A percentile compares a stretch with the other conserved stretches of the same genome.
phyloP scores from a whole-genome alignment of 2,113 vertebrate species.

The Sphaerodactylus townsendi region DNA sequence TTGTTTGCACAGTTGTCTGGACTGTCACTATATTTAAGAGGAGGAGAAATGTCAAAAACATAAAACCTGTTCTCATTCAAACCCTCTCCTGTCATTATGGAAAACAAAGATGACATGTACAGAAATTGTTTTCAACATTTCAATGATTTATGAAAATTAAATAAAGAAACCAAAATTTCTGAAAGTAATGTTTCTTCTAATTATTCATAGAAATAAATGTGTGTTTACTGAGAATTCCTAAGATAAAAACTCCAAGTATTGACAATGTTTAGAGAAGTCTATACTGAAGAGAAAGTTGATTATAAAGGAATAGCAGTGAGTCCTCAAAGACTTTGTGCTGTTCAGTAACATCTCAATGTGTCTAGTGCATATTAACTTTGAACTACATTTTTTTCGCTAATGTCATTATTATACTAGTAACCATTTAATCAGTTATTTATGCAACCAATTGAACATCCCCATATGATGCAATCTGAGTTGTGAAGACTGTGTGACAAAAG shows the following conservation, averaged over 20 bases:
- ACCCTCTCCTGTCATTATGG: background rate
- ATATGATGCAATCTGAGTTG: background rate
- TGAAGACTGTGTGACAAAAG: background rate
- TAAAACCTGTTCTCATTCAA: background rate
- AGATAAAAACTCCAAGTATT: background rate
- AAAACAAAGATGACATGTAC: background rate
- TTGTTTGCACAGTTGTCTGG: background rate
- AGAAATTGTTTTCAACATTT: background rate
- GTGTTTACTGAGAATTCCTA: background rate
- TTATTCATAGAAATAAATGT: background rate
- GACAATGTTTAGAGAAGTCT: background rate
- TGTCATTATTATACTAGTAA: background rate
- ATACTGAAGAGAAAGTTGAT: background rate
- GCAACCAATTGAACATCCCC: background rate
- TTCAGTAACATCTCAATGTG: background rate
- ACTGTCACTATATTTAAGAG: background rate
- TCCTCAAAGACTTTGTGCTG: background rate
- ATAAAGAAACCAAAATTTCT: background rate
- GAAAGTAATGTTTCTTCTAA: background rate
- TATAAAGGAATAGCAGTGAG: background rate
- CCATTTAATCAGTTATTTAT: background rate
- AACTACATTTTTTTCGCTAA: background rate
- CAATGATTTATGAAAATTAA: background rate
- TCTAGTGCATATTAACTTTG: background rate
- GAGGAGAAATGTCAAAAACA: background rate